Conservation (phyloP, 2,888 invertebrate genomes). For the Tigriopus californicus region DNA sequence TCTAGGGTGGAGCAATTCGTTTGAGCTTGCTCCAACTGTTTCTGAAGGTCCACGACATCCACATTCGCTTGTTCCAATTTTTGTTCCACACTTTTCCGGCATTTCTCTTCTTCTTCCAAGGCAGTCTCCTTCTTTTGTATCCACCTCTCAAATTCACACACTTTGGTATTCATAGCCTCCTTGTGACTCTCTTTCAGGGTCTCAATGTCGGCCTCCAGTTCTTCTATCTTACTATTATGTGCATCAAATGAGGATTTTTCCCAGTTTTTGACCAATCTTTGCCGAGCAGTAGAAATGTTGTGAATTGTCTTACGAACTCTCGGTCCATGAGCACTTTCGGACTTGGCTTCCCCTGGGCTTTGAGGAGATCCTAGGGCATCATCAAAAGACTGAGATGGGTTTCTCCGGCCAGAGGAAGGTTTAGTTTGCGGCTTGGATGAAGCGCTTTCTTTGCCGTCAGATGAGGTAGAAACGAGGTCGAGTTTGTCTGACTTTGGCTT, state of each 20-base stretch:
- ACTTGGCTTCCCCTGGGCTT: not conserved
- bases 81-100: not conserved
- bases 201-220: constrained; percentile 4
- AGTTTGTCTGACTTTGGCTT: not conserved
- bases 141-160: constrained; percentile 11
- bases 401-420: not conserved
- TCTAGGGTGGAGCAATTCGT: not conserved
- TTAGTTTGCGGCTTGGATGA: not conserved
- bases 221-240: constrained; percentile 3
- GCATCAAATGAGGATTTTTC: constrained; percentile 2
- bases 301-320: not conserved
- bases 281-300: not conserved
- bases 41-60: not conserved
- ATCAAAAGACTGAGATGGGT: not conserved
- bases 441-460: not conserved
- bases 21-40: not conserved
- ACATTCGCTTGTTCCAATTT: not conserved
- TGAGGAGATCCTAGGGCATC: not conserved
- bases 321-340: not conserved
- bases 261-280: constrained; percentile 2
- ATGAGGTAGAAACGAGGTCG: not conserved
- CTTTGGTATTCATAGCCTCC: constrained; percentile 1
- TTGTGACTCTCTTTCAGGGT: not conserved
- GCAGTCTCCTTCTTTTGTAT: constrained; percentile 1
- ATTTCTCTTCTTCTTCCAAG: constrained; percentile 6